Conservation (phyloP, 2,113 vertebrate species). For the Pseudorasbora parva region DNA sequence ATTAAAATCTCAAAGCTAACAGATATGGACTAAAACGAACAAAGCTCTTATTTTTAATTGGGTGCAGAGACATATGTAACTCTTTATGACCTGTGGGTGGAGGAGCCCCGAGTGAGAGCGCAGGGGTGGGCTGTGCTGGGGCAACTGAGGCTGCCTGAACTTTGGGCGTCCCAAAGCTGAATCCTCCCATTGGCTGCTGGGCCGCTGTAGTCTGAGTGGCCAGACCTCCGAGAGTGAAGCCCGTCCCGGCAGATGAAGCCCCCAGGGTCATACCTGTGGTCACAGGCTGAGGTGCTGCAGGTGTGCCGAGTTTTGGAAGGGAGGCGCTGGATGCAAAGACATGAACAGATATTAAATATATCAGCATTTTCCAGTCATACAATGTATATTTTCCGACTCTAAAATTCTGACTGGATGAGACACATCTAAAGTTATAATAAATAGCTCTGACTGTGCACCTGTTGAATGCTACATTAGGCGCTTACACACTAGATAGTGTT, state of each 20-base stretch:
- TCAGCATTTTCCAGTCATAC: neutral
- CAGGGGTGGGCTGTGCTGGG: constrained; percentile 55
- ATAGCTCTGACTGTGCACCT: neutral
- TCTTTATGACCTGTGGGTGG: constrained; percentile 55
- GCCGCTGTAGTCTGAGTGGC: constrained; percentile 56
- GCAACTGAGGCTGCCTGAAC: constrained; percentile 69
- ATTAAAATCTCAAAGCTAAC: neutral
- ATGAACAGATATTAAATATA: neutral
- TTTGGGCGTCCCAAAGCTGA: constrained; percentile 76
- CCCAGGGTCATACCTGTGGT: constrained; percentile 76
- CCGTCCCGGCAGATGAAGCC: constrained; percentile 64
- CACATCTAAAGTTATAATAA: neutral
- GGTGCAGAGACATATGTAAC: neutral
- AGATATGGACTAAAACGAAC: no score
- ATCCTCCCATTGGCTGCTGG: constrained; percentile 51
- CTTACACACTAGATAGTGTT: neutral
- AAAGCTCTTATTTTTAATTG: no score
- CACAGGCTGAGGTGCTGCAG: constrained; percentile 71
- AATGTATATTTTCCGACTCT: neutral
- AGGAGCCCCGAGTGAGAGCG: constrained; percentile 67
- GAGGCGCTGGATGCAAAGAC: constrained; percentile 56
- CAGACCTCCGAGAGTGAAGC: constrained; percentile 68
- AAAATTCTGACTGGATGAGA: neutral
- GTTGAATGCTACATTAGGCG: neutral
- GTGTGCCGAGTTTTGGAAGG: constrained; percentile 70